Evolutionary conservation across 2,888 invertebrate genomes (phyloP), one percentile per base, ranked within the genome.

Genomic region (Agriotes lineatus): DNA sequence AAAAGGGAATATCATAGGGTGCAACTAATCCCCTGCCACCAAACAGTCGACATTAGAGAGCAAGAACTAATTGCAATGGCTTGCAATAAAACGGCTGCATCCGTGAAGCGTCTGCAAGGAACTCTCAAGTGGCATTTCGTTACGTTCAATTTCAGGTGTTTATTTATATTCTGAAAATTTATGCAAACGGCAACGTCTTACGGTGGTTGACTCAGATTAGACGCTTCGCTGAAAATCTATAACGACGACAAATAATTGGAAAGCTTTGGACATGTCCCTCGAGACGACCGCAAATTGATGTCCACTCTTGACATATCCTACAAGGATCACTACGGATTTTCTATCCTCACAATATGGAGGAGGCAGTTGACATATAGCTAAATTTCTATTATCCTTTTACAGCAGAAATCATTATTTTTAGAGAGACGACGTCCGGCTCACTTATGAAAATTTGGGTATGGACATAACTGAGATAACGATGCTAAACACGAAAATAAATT

Each of bases 1-100:
- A 76, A 70, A 71, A 72, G 74, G 75, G 76, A 70, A 74, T 74
- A 77, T 77, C 75, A 75, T 76, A 73, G 77, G 77, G 77, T 75
- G 73, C 72, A 71, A 71, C 74, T 79, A 79, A 80, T 79, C 77
- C 79, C 79, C 76, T 74, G 74, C 74, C 70, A 70, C 74, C 75
- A 78, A 77, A 76, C 77, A 77, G 76, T 75, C 75, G 74, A 76
- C 73, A 77, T 77, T 77, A 78, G 75, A 72, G 74, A 79, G 78
- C 76, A 78, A 75, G 72, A 71, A 75, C 78, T 80, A 79, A 80
- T 80, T 80, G 78, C 77, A 74, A 66, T 73, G 44, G 33, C 22
- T n/a, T 56, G 58, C 59, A 65, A 69, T 64, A 65, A 65, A 58
- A 60, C 45, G 22, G 22, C 10, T 6, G 39, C 48, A 48, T 48